Evolutionary conservation across 1,140 invertebrate species (phyloP).

Genomic region (Whitmania pigra): DNA sequence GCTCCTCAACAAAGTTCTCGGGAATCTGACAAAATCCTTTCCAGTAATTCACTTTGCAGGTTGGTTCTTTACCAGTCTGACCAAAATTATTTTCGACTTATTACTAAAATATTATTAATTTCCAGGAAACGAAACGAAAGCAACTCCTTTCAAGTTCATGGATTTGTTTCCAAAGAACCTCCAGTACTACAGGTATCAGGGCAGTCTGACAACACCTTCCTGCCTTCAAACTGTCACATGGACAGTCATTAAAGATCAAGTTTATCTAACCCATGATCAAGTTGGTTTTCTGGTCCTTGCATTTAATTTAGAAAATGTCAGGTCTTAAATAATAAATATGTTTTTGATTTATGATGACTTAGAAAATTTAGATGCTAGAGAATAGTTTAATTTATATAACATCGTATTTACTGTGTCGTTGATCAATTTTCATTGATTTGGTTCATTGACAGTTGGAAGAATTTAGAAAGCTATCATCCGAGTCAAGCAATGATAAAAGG

Average conservation of each 20-base stretch:
- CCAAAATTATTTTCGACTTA: neutral
- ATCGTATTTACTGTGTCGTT: too few relatives aligned
- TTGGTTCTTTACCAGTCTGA: neutral
- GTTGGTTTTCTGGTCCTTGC: neutral
- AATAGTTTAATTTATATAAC: too few relatives aligned
- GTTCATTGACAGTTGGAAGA: too few relatives aligned
- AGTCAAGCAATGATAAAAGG: too few relatives aligned
- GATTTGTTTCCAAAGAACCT: neutral
- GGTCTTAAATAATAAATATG: too few relatives aligned
- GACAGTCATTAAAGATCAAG: constrained; percentile 53
- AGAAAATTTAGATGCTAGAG: too few relatives aligned
- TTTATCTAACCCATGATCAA: constrained; percentile 19
- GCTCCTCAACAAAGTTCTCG: neutral
- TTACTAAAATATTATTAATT: neutral
- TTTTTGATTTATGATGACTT: too few relatives aligned
- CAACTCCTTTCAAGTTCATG: neutral
- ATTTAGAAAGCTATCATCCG: neutral
- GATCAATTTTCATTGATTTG: too few relatives aligned
- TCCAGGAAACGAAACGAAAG: neutral
- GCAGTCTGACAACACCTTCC: constrained; percentile 61
- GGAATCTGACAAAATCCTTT: neutral
- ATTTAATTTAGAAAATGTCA: too few relatives aligned
- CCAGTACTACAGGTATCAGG: constrained; percentile 52
- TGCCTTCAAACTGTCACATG: constrained; percentile 61
- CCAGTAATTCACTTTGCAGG: neutral